phyloP scores from a whole-genome alignment of 2,113 vertebrate genomes.

The Oreochromis niloticus region DNA sequence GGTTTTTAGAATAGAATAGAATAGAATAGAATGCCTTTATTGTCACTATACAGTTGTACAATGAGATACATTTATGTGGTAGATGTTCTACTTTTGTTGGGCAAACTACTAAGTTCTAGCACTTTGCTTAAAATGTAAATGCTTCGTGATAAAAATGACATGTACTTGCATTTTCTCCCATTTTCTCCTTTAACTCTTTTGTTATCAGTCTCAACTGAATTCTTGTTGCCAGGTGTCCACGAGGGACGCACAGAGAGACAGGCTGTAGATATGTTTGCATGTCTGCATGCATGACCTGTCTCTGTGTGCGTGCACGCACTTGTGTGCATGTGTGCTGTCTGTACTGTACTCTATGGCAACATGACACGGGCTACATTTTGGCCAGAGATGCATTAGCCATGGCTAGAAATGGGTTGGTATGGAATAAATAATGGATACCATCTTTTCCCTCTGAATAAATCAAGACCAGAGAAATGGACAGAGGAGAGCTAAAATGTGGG shows the following conservation, averaged over 20 bases:
- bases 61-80: not conserved
- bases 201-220: not conserved
- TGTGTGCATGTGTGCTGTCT: not conserved
- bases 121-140: not conserved
- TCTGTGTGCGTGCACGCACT: not conserved
- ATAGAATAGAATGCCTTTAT: too few species aligned
- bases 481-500: constrained; percentile 50
- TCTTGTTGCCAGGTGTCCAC: constrained; percentile 40
- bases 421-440: constrained; percentile 73
- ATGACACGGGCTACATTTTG: constrained; percentile 44
- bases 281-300: constrained; percentile 44
- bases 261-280: constrained; percentile 38
- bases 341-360: constrained; percentile 32
- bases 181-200: not conserved
- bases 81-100: not conserved
- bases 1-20: too few species aligned
- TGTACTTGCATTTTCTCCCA: not conserved
- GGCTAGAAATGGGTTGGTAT: constrained; percentile 55
- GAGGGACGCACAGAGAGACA: constrained; percentile 29
- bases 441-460: constrained; percentile 69
- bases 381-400: constrained; percentile 52
- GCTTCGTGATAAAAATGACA: not conserved
- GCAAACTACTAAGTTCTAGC: not conserved
- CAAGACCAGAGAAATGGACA: constrained; percentile 61
- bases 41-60: too few species aligned